Percentiles rank a stretch among this genome's conserved stretches.
Conservation (phyloP, 1,140 invertebrate genomes). For the Bombus soroeensis region DNA sequence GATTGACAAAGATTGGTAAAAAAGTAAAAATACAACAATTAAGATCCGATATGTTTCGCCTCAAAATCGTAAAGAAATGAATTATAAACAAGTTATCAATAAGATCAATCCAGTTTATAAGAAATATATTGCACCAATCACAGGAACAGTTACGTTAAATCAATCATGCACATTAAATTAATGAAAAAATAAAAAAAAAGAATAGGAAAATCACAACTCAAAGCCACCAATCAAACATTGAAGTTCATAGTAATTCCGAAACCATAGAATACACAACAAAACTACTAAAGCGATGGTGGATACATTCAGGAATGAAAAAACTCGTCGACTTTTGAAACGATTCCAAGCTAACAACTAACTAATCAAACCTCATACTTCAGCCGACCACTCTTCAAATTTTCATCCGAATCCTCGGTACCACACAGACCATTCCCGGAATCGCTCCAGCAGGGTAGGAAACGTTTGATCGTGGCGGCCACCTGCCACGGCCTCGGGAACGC, state of each 20-base stretch:
- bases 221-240: background rate
- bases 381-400: background rate
- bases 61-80: too few species aligned
- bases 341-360: background rate
- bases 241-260: background rate
- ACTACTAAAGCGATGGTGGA: background rate
- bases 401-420: background rate
- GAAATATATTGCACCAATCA: too few species aligned
- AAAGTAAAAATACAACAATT: too few species aligned
- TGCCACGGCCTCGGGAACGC: background rate
- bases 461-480: conserved; percentile 24
- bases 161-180: background rate
- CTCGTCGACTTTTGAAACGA: background rate
- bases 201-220: background rate
- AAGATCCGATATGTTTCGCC: too few species aligned
- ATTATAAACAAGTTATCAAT: too few species aligned
- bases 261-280: background rate
- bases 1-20: too few species aligned
- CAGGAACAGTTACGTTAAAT: too few species aligned
- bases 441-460: conserved; percentile 9
- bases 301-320: background rate
- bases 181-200: too few species aligned
- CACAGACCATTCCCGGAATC: conserved; percentile 15
- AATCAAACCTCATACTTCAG: background rate
- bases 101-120: too few species aligned